Conservation (phyloP, 2,888 invertebrate species). For the Xylophagus ater region DNA sequence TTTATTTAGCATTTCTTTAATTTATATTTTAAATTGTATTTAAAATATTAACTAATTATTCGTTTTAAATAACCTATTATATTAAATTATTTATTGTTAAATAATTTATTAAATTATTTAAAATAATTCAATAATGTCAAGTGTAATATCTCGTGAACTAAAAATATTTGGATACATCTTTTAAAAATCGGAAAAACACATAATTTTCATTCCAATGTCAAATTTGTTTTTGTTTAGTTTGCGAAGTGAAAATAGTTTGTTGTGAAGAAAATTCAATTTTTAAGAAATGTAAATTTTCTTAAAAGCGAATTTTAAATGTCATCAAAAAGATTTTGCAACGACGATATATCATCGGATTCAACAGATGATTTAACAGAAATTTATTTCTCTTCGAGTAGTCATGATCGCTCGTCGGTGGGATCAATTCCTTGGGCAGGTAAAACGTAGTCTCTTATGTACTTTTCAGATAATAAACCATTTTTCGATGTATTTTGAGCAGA, state of each 20-base stretch:
- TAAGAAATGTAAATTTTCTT: too few relatives aligned
- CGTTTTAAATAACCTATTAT: background rate
- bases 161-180: too few relatives aligned
- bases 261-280: background rate
- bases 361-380: constrained; percentile 29
- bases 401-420: constrained; percentile 35
- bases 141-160: too few relatives aligned
- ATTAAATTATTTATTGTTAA: background rate
- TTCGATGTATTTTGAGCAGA: too few relatives aligned
- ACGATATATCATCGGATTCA: constrained; percentile 22
- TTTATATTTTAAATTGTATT: background rate
- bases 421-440: constrained; percentile 41
- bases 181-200: constrained; percentile 5
- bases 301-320: constrained; percentile 6
- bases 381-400: constrained; percentile 33
- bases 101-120: background rate
- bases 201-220: constrained; percentile 11
- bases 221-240: constrained; percentile 12
- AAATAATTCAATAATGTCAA: background rate
- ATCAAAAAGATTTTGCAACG: constrained; percentile 14
- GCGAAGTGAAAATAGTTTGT: background rate
- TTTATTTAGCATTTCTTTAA: background rate
- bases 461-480: too few relatives aligned
- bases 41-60: background rate
- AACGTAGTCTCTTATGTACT: too few relatives aligned